Evolutionary conservation across 2,113 vertebrate species (phyloP).

Genomic region (Scartelaos histophorus): DNA sequence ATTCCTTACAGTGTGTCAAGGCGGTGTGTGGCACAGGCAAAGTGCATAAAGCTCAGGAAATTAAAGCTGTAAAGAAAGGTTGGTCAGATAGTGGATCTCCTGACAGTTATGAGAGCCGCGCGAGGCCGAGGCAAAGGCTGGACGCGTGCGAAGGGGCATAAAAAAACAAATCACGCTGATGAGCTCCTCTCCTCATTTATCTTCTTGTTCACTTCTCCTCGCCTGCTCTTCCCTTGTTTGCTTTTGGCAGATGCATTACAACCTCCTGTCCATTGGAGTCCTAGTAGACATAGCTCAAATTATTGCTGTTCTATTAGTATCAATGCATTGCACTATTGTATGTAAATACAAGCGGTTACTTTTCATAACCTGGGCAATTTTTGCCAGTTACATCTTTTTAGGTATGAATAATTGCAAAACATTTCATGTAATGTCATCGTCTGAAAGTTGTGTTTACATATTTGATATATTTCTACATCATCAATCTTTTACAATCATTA

Average conservation of each 20-base stretch:
- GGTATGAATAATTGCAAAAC: too few relatives aligned
- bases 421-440: neutral
- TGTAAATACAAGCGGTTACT: neutral
- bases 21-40: constrained; percentile 48
- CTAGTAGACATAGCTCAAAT: neutral
- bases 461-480: too few relatives aligned
- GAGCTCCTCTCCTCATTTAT: constrained; percentile 54
- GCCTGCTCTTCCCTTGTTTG: neutral
- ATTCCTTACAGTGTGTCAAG: constrained; percentile 67
- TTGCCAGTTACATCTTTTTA: neutral
- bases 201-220: constrained; percentile 4
- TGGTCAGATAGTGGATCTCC: constrained; percentile 75
- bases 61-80: constrained; percentile 82
- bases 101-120: constrained; percentile 76
- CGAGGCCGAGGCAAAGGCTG: constrained; percentile 62
- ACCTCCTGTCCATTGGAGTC: constrained; percentile 12
- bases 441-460: neutral
- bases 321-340: neutral
- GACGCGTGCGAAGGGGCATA: constrained; percentile 70
- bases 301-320: neutral
- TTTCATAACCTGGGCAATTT: neutral
- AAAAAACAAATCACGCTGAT: constrained; percentile 75
- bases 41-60: constrained; percentile 77
- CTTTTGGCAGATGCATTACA: constrained; percentile 25
- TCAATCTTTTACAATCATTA: too few relatives aligned